A percentile compares a stretch with the other conserved stretches of the same genome.
These are phyloP conservation scores for Sapajus apella DNA, from an alignment of 2,113 vertebrate genomes.

Conservation along the genomic window DNA sequence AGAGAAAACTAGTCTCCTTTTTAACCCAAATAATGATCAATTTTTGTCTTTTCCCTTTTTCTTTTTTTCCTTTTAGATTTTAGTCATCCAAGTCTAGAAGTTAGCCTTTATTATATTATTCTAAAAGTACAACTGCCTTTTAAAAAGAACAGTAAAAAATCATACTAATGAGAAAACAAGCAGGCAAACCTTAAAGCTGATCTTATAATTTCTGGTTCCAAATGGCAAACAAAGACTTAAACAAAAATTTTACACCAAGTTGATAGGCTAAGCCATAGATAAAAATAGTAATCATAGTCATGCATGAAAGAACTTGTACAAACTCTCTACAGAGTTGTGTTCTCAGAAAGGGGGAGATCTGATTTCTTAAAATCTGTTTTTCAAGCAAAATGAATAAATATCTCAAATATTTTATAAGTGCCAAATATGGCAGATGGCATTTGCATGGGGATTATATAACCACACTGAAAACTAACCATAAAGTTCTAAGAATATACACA, in stretches of 20 bases:
- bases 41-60: not conserved
- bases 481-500: slow-evolving; percentile 58
- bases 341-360: slow-evolving; percentile 44
- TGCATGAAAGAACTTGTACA: slow-evolving; percentile 24
- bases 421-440: slow-evolving; percentile 75
- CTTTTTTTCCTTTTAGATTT: not conserved
- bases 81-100: not conserved
- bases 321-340: slow-evolving; percentile 22
- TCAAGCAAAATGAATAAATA: slow-evolving; percentile 76
- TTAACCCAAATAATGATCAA: not conserved
- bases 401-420: slow-evolving; percentile 78
- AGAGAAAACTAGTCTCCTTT: slow-evolving; percentile 20
- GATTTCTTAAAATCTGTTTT: slow-evolving; percentile 74
- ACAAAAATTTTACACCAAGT: slow-evolving; percentile 55
- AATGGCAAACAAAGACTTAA: slow-evolving; percentile 61
- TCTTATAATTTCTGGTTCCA: slow-evolving; percentile 54
- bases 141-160: slow-evolving; percentile 59
- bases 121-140: slow-evolving; percentile 30
- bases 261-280: slow-evolving; percentile 6
- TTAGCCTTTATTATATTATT: not conserved
- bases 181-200: slow-evolving; percentile 51
- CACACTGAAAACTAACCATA: slow-evolving; percentile 53
- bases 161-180: slow-evolving; percentile 44
- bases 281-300: slow-evolving; percentile 63
- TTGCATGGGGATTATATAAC: slow-evolving; percentile 65